A percentile compares a stretch with the other conserved stretches of the same genome.
Evolutionary conservation across 2,797 vertebrate species (phyloP).

Genomic region (Malurus splendens): DNA sequence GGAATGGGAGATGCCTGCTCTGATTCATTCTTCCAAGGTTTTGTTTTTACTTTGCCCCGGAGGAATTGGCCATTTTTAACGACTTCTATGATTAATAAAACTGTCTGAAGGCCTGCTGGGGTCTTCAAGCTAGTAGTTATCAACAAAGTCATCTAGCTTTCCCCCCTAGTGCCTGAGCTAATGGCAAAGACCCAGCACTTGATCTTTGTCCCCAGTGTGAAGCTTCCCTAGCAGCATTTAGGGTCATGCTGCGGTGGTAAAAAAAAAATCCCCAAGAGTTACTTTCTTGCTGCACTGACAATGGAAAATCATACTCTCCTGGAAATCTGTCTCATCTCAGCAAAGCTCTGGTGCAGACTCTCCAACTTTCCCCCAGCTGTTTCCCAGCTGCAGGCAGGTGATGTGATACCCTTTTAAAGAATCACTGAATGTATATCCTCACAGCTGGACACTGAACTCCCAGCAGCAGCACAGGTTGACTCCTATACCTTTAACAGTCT

Average conservation of each 20-base stretch:
- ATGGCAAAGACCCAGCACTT: slow-evolving; percentile 1
- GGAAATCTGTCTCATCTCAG: not conserved
- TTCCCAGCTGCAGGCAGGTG: slow-evolving; percentile 15
- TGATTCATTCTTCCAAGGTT: slow-evolving; percentile 3
- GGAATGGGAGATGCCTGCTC: slow-evolving; percentile 3
- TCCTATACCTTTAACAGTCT: not conserved
- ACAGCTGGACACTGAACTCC: not conserved
- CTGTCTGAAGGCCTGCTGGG: slow-evolving; percentile 32
- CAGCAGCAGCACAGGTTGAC: not conserved
- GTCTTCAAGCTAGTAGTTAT: slow-evolving; percentile 27
- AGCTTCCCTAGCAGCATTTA: not conserved
- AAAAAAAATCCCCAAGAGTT: not conserved
- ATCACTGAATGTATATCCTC: not conserved
- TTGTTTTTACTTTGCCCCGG: slow-evolving; percentile 18
- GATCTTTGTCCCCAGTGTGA: not conserved
- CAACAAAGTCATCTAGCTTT: slow-evolving; percentile 24
- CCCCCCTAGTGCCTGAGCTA: slow-evolving; percentile 2
- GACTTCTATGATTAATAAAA: slow-evolving; percentile 45
- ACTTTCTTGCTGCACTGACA: not conserved
- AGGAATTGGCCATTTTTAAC: slow-evolving; percentile 28
- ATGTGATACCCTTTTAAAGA: not conserved
- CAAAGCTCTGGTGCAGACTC: not conserved
- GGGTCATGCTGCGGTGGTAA: not conserved
- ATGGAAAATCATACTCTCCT: not conserved
- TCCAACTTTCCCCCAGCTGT: not conserved